Evolutionary conservation across 2,797 vertebrate genomes (phyloP).

Genomic region (Pseudomugil tenellus): DNA sequence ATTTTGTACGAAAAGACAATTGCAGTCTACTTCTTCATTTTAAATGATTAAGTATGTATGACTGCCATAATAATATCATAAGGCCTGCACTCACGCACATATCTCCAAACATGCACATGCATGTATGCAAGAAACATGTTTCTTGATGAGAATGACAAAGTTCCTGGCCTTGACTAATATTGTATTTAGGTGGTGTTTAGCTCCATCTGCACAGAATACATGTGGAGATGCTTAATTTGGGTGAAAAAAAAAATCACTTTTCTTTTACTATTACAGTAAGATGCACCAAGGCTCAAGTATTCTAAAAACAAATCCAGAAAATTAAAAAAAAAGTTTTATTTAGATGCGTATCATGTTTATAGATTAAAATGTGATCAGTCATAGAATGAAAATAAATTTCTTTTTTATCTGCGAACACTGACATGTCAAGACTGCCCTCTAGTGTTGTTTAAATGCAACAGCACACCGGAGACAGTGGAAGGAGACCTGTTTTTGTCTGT

Average conservation of each 20-base stretch:
- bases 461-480: not conserved
- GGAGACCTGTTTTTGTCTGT: not conserved
- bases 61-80: not conserved
- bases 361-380: not conserved
- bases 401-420: not conserved
- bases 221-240: not conserved
- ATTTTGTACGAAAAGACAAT: not conserved
- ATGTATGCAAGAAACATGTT: not conserved
- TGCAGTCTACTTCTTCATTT: not conserved
- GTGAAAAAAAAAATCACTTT: not conserved
- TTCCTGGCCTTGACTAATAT: not conserved
- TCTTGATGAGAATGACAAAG: not conserved
- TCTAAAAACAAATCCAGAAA: not conserved
- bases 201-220: not conserved
- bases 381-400: not conserved
- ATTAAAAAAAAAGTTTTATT: not conserved
- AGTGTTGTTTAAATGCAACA: slow-evolving; percentile 43
- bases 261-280: not conserved
- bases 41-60: not conserved
- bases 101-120: not conserved
- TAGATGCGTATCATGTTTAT: not conserved
- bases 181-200: not conserved
- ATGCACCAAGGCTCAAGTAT: not conserved
- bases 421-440: slow-evolving; percentile 65
- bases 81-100: not conserved